Conservation (phyloP, 2,888 invertebrate species). For the Amorpha juglandis region DNA sequence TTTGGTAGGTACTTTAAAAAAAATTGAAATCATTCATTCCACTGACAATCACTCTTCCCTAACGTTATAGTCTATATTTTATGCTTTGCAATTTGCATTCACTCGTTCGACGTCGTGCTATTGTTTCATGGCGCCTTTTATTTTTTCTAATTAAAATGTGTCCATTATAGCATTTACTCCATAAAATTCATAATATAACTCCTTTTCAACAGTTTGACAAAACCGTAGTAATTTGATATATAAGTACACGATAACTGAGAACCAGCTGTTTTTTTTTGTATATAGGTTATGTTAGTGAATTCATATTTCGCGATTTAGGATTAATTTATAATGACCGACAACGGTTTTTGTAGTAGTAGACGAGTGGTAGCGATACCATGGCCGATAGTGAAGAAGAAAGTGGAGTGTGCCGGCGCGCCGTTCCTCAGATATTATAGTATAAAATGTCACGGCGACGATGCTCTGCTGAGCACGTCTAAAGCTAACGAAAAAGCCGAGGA, state of each 20-base stretch:
- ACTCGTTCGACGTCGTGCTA: constrained; percentile 35
- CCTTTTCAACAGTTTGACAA: not conserved
- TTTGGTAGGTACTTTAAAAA: too few species aligned
- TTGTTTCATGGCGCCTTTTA: constrained; percentile 58
- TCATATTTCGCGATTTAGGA: constrained; percentile 62
- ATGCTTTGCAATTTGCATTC: too few species aligned
- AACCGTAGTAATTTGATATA: not conserved
- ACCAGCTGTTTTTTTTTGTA: constrained; percentile 32
- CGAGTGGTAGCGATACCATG: constrained; percentile 67
- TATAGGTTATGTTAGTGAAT: constrained; percentile 77
- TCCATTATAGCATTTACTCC: constrained; percentile 35
- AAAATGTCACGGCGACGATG: constrained; percentile 78
- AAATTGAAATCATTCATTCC: too few species aligned
- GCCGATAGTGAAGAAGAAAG: constrained; percentile 65
- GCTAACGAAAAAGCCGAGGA: constrained; percentile 75
- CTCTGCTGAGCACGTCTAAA: constrained; percentile 68
- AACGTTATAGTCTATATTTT: too few species aligned
- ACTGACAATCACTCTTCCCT: too few species aligned
- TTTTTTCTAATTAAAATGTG: constrained; percentile 44
- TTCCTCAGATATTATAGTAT: constrained; percentile 79
- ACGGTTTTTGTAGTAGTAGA: constrained; percentile 56
- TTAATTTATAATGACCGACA: constrained; percentile 72
- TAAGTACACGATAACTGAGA: constrained; percentile 29
- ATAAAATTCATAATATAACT: not conserved
- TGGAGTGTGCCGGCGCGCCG: constrained; percentile 81